Percentiles rank a stretch among this genome's conserved stretches.
Evolutionary conservation across 2,888 invertebrate genomes (phyloP).

Genomic region (Lasioglossum vierecki): DNA sequence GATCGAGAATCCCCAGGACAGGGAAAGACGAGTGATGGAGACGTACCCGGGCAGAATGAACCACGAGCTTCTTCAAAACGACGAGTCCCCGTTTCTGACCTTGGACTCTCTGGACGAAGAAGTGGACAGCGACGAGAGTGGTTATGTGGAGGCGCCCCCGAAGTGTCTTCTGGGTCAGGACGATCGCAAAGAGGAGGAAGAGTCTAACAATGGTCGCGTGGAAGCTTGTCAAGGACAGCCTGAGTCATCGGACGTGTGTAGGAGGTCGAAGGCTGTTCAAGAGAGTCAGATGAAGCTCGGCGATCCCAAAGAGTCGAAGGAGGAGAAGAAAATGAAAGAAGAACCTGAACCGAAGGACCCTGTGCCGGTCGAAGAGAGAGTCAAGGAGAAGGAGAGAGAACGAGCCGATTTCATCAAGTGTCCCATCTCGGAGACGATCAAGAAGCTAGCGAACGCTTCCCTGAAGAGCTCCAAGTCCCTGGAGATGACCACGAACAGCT

Average conservation of each 20-base stretch:
- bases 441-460: slow-evolving; percentile 81
- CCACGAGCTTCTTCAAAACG: slow-evolving; percentile 73
- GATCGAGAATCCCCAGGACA: slow-evolving; percentile 75
- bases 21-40: slow-evolving; percentile 66
- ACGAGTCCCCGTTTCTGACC: slow-evolving; percentile 75
- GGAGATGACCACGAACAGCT: slow-evolving; percentile 76
- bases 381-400: slow-evolving; percentile 72
- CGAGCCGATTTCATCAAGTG: slow-evolving; percentile 79
- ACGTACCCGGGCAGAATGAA: slow-evolving; percentile 70
- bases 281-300: slow-evolving; percentile 42
- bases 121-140: slow-evolving; percentile 95
- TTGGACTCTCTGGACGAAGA: slow-evolving; percentile 87
- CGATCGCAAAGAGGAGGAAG: slow-evolving; percentile 63
- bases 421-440: slow-evolving; percentile 83
- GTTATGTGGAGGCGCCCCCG: slow-evolving; percentile 90
- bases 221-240: slow-evolving; percentile 26
- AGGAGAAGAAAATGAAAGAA: slow-evolving; percentile 27
- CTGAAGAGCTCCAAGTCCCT: slow-evolving; percentile 78
- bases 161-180: slow-evolving; percentile 71
- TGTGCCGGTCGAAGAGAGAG: slow-evolving; percentile 50
- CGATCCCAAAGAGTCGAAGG: slow-evolving; percentile 48
- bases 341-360: slow-evolving; percentile 47
- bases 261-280: slow-evolving; percentile 19
- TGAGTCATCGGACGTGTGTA: slow-evolving; percentile 23
- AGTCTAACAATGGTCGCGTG: slow-evolving; percentile 12